Evolutionary conservation across 2,113 vertebrate genomes (phyloP).

Genomic region (Microcebus ravelobensis): DNA sequence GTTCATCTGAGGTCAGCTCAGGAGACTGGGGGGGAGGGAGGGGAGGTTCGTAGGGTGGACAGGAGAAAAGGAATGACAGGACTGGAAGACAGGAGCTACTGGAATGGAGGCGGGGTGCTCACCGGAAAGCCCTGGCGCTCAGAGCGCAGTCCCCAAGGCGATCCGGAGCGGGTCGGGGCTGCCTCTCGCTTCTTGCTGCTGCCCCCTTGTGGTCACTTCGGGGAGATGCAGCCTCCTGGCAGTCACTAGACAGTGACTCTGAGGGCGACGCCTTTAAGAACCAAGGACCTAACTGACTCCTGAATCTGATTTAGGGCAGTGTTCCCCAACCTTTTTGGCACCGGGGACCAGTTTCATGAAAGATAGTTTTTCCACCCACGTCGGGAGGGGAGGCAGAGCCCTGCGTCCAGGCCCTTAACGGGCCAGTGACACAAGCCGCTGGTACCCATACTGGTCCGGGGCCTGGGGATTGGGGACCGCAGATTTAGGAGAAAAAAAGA

Average conservation of each 20-base stretch:
- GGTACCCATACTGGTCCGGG: too few species aligned
- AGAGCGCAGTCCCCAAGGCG: rapidly evolving
- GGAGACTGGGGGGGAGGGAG: background rate
- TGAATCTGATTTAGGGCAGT: background rate
- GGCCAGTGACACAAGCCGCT: too few species aligned
- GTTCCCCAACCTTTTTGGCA: too few species aligned
- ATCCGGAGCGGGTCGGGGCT: background rate
- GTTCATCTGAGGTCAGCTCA: constrained; percentile 5
- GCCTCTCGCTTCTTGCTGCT: background rate
- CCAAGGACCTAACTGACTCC: background rate
- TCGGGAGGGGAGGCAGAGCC: too few species aligned
- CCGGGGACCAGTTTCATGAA: too few species aligned
- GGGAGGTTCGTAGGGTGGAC: rapidly evolving
- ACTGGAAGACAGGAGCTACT: background rate
- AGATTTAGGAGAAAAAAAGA: background rate
- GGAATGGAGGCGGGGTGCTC: background rate
- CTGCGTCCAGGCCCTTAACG: too few species aligned
- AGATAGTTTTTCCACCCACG: too few species aligned
- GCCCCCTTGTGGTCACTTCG: background rate
- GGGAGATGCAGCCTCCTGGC: background rate
- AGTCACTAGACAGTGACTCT: rapidly evolving
- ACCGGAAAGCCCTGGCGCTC: background rate
- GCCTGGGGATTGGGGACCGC: too few species aligned
- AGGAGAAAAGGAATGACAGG: background rate
- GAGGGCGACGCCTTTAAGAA: background rate